Conservation (phyloP, 2,888 invertebrate genomes). For the Catocala nupta region DNA sequence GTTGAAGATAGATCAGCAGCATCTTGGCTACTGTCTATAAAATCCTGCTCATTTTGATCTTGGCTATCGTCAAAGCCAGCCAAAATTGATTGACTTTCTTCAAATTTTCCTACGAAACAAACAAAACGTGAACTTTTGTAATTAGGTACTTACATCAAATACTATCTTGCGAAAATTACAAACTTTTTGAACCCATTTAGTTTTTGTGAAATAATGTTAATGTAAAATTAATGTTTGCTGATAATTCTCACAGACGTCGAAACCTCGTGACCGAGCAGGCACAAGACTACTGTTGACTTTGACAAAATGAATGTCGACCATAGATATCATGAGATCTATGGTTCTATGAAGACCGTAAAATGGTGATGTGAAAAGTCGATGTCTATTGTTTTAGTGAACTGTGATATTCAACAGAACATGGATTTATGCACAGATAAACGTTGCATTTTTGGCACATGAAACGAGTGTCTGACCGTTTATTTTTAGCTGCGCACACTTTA, state of each 20-base stretch:
- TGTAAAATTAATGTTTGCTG: too few relatives aligned
- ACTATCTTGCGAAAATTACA: slow-evolving; percentile 18
- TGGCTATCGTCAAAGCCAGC: slow-evolving; percentile 18
- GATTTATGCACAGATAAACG: slow-evolving; percentile 20
- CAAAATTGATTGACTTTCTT: slow-evolving; percentile 25
- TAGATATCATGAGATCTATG: too few relatives aligned
- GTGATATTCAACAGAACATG: slow-evolving; percentile 20
- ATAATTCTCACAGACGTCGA: too few relatives aligned
- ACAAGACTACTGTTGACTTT: slow-evolving; percentile 1
- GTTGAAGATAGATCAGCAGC: too few relatives aligned
- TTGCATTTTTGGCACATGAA: slow-evolving; percentile 20
- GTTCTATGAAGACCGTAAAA: too few relatives aligned
- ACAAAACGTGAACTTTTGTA: slow-evolving; percentile 21
- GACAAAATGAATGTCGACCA: neutral
- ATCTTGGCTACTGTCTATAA: too few relatives aligned
- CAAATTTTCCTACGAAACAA: slow-evolving; percentile 25
- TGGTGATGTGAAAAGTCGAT: too few relatives aligned
- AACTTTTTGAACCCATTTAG: slow-evolving; percentile 22
- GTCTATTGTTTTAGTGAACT: slow-evolving; percentile 11
- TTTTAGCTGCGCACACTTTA: slow-evolving; percentile 19
- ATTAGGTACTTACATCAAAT: slow-evolving; percentile 22
- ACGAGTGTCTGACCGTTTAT: slow-evolving; percentile 18
- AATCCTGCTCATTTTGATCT: too few relatives aligned
- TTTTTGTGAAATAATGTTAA: neutral
- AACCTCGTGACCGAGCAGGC: too few relatives aligned